These are phyloP conservation scores for Amphiprion percula DNA, from an alignment of 2,113 vertebrate species.

Conservation along the genomic window DNA sequence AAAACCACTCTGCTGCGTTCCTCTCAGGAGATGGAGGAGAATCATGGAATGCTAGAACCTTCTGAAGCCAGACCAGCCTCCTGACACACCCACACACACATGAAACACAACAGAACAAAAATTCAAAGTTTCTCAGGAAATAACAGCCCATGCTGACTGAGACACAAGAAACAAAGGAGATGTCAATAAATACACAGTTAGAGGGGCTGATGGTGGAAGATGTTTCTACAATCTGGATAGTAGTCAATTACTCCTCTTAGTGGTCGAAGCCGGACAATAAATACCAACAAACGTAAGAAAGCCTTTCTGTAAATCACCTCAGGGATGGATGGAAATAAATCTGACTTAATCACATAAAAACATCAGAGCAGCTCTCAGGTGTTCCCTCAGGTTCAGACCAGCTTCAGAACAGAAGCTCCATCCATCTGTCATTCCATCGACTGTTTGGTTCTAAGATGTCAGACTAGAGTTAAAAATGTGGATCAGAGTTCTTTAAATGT, in stretches of 20 bases:
- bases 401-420: background rate
- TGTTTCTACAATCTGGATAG: constrained; percentile 66
- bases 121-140: constrained; percentile 89
- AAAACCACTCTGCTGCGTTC: constrained; percentile 80
- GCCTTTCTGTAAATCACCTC: constrained; percentile 29
- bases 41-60: constrained; percentile 15
- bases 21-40: constrained; percentile 47
- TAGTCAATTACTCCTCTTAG: constrained; percentile 78
- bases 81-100: constrained; percentile 55
- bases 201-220: constrained; percentile 53
- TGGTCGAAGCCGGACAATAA: constrained; percentile 77
- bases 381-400: background rate
- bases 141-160: constrained; percentile 75
- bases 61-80: no score
- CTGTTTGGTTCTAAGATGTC: no score
- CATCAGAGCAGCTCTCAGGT: no score
- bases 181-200: constrained; percentile 83
- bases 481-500: no score
- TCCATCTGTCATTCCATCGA: no score
- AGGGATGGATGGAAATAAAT: no score
- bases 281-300: constrained; percentile 46
- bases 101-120: constrained; percentile 74
- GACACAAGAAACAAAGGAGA: constrained; percentile 44
- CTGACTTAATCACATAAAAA: no score
- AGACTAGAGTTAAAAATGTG: no score